Evolutionary conservation across 2,113 vertebrate species (phyloP).

Genomic region (Zootoca vivipara): DNA sequence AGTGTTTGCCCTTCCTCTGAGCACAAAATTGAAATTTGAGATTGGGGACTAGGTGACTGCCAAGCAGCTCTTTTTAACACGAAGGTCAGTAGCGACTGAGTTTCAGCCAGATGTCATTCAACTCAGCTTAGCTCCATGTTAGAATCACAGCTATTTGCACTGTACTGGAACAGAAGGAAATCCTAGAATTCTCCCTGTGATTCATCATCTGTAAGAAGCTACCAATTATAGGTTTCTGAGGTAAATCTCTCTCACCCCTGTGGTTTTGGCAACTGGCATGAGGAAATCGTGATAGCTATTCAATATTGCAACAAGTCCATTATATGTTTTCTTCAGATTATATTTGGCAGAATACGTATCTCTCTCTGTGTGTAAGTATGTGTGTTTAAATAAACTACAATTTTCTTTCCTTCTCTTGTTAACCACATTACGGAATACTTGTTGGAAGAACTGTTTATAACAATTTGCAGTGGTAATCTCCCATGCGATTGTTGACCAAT

Average conservation of each 20-base stretch:
- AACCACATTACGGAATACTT: background rate
- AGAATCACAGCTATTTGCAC: background rate
- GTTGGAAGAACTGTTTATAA: background rate
- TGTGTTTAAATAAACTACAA: no score
- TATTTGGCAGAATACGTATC: background rate
- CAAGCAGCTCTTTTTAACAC: background rate
- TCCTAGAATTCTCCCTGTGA: background rate
- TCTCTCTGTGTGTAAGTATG: no score
- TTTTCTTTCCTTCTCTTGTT: background rate
- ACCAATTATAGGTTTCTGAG: background rate
- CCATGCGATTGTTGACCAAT: background rate
- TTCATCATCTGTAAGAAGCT: slow-evolving; percentile 2
- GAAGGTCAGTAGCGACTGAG: background rate
- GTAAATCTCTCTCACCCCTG: background rate
- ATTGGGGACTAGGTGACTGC: background rate
- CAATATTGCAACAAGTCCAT: background rate
- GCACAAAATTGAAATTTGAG: slow-evolving; percentile 24
- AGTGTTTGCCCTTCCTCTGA: slow-evolving; percentile 31
- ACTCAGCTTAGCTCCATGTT: background rate
- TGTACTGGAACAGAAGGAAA: background rate
- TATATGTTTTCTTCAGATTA: background rate
- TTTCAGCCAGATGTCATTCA: slow-evolving; percentile 1
- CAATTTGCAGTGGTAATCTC: background rate
- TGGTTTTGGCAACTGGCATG: slow-evolving; percentile 10
- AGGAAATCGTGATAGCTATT: background rate